Conservation (phyloP, 2,113 vertebrate genomes). For the Brachypodius melanocephalos region DNA sequence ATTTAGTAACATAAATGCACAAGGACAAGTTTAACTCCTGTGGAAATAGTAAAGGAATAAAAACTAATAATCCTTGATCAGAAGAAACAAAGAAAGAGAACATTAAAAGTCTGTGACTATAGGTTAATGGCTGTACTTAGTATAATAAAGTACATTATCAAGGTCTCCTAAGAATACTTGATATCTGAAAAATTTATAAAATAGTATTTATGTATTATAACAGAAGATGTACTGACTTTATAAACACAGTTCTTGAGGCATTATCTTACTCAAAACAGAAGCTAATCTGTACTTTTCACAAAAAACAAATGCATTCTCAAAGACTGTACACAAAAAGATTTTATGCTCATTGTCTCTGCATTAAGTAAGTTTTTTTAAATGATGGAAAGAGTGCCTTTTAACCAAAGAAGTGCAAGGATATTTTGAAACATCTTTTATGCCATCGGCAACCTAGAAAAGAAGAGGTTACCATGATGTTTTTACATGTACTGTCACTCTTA, state of each 20-base stretch:
- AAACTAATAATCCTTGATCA: neutral
- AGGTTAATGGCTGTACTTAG: neutral
- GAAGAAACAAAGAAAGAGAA: neutral
- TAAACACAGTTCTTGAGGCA: neutral
- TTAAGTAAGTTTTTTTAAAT: neutral
- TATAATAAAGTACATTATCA: neutral
- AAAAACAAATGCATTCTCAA: neutral
- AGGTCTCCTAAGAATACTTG: neutral
- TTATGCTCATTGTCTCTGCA: neutral
- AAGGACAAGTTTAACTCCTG: neutral
- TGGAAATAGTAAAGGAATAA: neutral
- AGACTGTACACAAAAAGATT: neutral
- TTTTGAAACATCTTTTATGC: neutral
- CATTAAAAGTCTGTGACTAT: neutral
- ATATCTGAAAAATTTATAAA: neutral
- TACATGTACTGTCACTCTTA: neutral
- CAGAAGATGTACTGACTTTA: neutral
- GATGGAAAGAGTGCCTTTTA: neutral
- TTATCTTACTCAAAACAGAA: neutral
- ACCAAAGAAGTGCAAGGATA: neutral
- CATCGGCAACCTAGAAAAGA: neutral
- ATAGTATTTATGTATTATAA: neutral
- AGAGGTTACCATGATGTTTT: neutral
- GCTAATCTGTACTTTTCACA: neutral
- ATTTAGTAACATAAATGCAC: neutral